Percentiles rank a stretch among this genome's conserved stretches.
These are phyloP conservation scores for Falco concolor DNA, from an alignment of 2,797 vertebrate species.

Conservation along the genomic window DNA sequence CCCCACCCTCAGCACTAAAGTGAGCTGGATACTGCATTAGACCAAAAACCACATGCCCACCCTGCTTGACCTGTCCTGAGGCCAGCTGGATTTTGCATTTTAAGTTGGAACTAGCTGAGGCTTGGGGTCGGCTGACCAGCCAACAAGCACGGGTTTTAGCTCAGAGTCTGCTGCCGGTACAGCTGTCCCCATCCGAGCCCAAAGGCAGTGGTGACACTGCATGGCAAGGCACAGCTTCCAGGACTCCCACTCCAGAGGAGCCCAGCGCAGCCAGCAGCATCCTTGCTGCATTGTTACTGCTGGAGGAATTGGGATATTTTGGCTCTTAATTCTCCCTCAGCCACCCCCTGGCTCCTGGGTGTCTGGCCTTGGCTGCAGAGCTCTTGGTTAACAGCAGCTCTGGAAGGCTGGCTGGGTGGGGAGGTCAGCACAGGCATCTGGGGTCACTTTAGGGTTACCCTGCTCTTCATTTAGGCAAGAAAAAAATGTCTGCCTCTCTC, in stretches of 20 bases:
- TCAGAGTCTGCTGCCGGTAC: neutral
- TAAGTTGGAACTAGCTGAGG: neutral
- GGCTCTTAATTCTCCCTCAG: constrained; percentile 18
- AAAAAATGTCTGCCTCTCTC: neutral
- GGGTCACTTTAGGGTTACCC: constrained; percentile 20
- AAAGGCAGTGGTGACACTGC: accelerated
- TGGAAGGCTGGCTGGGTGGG: neutral
- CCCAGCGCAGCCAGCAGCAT: accelerated
- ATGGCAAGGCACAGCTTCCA: neutral
- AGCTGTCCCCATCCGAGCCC: neutral
- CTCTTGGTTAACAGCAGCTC: neutral
- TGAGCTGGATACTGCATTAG: neutral
- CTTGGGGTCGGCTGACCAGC: accelerated
- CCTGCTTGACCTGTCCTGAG: neutral
- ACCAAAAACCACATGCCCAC: neutral
- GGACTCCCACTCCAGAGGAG: neutral
- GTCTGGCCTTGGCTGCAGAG: constrained; percentile 28
- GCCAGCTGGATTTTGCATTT: neutral
- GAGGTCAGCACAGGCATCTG: constrained; percentile 55
- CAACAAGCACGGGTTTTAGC: accelerated
- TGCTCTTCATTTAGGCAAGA: neutral
- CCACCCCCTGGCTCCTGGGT: constrained; percentile 42
- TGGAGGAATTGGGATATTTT: neutral
- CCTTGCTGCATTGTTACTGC: neutral
- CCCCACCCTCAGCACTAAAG: accelerated